Evolutionary conservation across 1,140 invertebrate species (phyloP), one percentile per base, ranked within the genome.

Genomic region (Anastrepha obliqua): DNA sequence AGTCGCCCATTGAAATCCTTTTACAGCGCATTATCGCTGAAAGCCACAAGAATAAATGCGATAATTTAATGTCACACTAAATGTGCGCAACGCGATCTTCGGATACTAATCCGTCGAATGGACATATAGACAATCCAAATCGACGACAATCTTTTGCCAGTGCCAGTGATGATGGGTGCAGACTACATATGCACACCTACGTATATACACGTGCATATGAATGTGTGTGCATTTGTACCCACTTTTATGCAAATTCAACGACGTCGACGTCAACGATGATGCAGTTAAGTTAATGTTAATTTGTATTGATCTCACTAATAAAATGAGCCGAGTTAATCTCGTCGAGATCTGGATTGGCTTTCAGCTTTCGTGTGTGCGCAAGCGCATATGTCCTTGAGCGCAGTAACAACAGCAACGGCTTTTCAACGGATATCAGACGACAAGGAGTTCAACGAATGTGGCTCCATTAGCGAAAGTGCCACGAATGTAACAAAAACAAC

Each of bases 291-390:
- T 74, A 74, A 74, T 74, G 81, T 85, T 85, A 85, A 85, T 85
- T 85, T 85, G 58, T 85, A 85, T 58, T 85, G 81, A 85, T 85
- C 51, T 60, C 81, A 59, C 29, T 85, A 85, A 85, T 85, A 85
- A 74, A 74, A 74, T 42, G 67, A 74, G 42, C 15, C 67, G 39
- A 13, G 67, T 39, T 74, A 74, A 74, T 74, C 67, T 74, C 42
- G 39, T 11, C 67, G 67, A 74, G 39, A 74, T 74, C 67, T 74
- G 67, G 67, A 74, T 74, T 74, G 67, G 17, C 67, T 74, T 74
- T 42, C 29, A 67, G 64, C 64, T 42, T 42, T 67, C 29, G 64
- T 67, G 9, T 67, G 64, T 67, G 9, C 64, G 42, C 42, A 74
- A 8, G 42, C 65, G 65, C 29, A 8, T 39, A 74, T 44, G 67